Evolutionary conservation across 2,113 vertebrate species (phyloP), one percentile per base, ranked within the genome.

Genomic region (Cyprinodon tularosa): DNA sequence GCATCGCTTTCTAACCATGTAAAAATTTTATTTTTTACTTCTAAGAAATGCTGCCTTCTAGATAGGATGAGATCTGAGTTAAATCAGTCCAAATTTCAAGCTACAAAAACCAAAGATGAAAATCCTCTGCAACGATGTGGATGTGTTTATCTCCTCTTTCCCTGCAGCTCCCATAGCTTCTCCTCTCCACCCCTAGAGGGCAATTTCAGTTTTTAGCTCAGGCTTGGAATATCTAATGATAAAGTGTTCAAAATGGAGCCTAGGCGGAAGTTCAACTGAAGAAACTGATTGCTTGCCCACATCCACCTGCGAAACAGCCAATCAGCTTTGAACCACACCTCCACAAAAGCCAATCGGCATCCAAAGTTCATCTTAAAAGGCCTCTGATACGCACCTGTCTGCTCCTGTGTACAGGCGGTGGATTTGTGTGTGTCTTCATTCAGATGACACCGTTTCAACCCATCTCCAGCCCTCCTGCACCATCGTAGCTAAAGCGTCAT

Each of bases 11-110:
- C 80, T 59, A 76, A 82, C 75, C 86, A 77, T 78, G 11, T 65
- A 8, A 78, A 84, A 83, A 76, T 71, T 80, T 66, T 59, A 57
- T 57, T 40, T 79, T 74, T 85, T 74, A 80, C 81, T 72, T 81
- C 48, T 4, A 17, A 76, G 76, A 70, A 17, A 82, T 71, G 78
- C 63, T 85, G 66, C 68, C 22, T 75, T 22, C 0, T 36, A 66
- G 82, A 83, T 79, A 80, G 86, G 75, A 84, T 80, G 72, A 84
- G 72, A 72, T 77, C 72, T 79, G 74, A 85, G 53, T 72, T 68
- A 70, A 77, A 68, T 79, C 61, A 61, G 72, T 68, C 22, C 45
- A 73, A 82, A 82, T 68, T 78, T 8, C 50, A 44, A 68, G 72
- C 48, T 3, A 29, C 29, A 29, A n/a, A 80, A 74, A 70, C 42